These are phyloP conservation scores for Drosophila niveifrons DNA, from an alignment of 2,888 invertebrate genomes.

Conservation along the genomic window DNA sequence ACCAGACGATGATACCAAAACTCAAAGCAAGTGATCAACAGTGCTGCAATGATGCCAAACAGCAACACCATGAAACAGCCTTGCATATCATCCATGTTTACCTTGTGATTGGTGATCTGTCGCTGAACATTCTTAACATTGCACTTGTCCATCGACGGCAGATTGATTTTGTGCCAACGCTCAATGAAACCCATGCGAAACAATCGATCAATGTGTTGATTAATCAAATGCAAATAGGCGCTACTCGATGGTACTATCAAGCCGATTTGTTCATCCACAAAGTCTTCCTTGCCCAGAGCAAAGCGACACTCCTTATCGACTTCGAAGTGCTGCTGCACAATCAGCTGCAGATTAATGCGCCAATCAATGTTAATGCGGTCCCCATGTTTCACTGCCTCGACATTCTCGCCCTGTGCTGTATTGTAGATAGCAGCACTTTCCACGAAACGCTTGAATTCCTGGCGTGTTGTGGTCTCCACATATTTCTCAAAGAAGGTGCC, in stretches of 20 bases:
- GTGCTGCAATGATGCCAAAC: conserved; percentile 86
- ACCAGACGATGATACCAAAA: conserved; percentile 71
- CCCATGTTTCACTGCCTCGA: conserved; percentile 88
- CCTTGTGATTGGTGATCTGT: conserved; percentile 94
- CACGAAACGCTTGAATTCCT: conserved; percentile 86
- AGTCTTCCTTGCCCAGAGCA: conserved; percentile 91
- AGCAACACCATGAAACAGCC: conserved; percentile 95
- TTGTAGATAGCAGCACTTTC: conserved; percentile 87
- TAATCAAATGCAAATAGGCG: conserved; percentile 91
- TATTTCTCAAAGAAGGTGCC: conserved; percentile 91
- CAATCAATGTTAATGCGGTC: conserved; percentile 93
- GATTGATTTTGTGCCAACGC: conserved; percentile 92
- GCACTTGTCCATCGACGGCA: conserved; percentile 93
- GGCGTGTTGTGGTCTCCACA: conserved; percentile 83
- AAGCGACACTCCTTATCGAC: conserved; percentile 91
- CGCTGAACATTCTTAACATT: conserved; percentile 88
- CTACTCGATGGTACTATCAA: conserved; percentile 91
- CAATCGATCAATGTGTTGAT: conserved; percentile 92
- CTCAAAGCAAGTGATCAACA: conserved; percentile 69
- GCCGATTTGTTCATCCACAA: conserved; percentile 92
- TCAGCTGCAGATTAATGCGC: conserved; percentile 90
- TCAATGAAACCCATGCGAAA: conserved; percentile 94
- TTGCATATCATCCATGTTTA: conserved; percentile 96
- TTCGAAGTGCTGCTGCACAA: conserved; percentile 90
- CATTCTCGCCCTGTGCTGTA: conserved; percentile 84